phyloP scores from a whole-genome alignment of 2,113 vertebrate genomes.

The Vidua chalybeata region DNA sequence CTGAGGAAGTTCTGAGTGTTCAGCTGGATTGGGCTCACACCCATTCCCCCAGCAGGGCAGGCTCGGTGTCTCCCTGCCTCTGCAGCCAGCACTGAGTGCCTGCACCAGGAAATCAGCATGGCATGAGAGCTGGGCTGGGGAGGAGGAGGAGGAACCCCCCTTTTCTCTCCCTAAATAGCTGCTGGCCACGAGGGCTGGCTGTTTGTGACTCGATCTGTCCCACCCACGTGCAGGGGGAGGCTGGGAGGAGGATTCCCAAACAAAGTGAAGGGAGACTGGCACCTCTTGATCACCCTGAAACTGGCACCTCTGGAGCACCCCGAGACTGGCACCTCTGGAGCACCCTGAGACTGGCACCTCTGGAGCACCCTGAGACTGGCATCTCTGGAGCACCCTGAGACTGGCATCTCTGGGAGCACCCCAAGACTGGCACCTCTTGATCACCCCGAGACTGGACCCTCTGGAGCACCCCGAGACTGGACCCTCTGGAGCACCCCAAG shows the following conservation, averaged over 20 bases:
- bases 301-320: no score
- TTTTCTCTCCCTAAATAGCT: neutral
- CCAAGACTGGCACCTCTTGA: neutral
- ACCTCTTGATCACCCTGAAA: neutral
- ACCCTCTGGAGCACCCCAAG: accelerated
- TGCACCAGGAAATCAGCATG: neutral
- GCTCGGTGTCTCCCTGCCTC: neutral
- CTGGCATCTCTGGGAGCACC: neutral
- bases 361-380: accelerated
- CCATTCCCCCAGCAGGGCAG: neutral
- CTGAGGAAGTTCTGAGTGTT: neutral
- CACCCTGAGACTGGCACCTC: accelerated
- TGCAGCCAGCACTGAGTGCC: neutral
- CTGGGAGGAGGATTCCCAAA: neutral
- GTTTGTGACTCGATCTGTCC: neutral
- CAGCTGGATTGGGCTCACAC: neutral
- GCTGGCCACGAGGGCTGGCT: neutral
- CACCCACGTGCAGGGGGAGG: neutral
- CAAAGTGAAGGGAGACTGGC: no score
- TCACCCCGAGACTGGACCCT: neutral
- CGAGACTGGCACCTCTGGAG: neutral
- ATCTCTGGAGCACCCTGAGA: neutral
- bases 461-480: no score
- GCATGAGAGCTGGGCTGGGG: neutral
- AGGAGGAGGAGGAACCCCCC: neutral